Evolutionary conservation across 1,140 invertebrate genomes (phyloP).

Genomic region (Battus philenor): DNA sequence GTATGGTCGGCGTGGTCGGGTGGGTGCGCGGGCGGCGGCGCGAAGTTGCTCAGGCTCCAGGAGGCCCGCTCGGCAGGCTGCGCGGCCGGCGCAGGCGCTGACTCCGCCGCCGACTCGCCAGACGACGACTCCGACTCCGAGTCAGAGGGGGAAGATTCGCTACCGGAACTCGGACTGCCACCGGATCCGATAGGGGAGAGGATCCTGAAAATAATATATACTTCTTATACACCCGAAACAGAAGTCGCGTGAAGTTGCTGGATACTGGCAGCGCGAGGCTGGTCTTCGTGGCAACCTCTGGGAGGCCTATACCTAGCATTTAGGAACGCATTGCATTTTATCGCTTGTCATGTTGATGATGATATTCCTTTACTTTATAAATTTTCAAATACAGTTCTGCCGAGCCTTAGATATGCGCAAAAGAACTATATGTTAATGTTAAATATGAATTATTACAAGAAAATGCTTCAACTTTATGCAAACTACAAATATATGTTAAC

Average conservation of each 20-base stretch:
- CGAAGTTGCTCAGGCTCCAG: slow-evolving; percentile 68
- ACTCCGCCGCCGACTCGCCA: slow-evolving; percentile 47
- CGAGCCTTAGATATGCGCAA: too few relatives aligned
- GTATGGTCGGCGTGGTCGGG: slow-evolving; percentile 64
- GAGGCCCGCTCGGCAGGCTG: slow-evolving; percentile 45
- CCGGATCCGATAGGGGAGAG: slow-evolving; percentile 55
- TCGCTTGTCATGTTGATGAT: too few relatives aligned
- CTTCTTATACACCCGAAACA: not conserved
- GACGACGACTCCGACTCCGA: slow-evolving; percentile 66
- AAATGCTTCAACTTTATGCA: too few relatives aligned
- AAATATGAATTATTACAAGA: too few relatives aligned
- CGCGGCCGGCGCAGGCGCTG: slow-evolving; percentile 37
- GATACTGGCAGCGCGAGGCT: not conserved
- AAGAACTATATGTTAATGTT: too few relatives aligned
- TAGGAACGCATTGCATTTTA: too few relatives aligned
- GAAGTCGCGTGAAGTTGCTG: not conserved
- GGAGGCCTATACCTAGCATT: too few relatives aligned
- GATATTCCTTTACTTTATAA: too few relatives aligned
- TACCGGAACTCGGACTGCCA: slow-evolving; percentile 59
- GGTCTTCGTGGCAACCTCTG: too few relatives aligned
- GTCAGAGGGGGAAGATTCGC: slow-evolving; percentile 58
- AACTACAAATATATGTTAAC: too few relatives aligned
- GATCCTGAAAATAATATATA: too few relatives aligned
- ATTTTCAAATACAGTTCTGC: too few relatives aligned
- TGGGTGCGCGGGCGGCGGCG: slow-evolving; percentile 47